Percentiles rank a stretch among this genome's conserved stretches.
phyloP scores from a whole-genome alignment of 2,113 vertebrate species.

The Sapayoa aenigma region DNA sequence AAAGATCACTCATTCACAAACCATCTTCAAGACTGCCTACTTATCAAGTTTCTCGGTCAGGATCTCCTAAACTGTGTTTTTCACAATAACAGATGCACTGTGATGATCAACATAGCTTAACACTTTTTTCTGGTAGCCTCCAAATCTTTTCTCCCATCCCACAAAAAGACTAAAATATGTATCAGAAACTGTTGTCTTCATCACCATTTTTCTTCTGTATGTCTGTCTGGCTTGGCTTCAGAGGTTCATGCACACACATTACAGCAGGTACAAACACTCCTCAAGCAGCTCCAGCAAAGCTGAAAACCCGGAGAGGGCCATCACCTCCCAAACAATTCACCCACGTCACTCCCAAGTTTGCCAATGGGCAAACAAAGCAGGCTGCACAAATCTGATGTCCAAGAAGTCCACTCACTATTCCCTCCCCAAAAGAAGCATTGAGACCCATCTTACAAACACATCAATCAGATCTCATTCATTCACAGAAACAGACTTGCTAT shows the following conservation, averaged over 20 bases:
- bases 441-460: not conserved
- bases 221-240: fast-evolving
- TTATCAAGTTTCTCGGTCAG: not conserved
- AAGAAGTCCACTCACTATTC: not conserved
- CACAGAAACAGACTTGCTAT: not conserved
- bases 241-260: not conserved
- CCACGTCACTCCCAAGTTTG: too few relatives aligned
- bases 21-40: not conserved
- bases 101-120: not conserved
- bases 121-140: not conserved
- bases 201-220: not conserved
- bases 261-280: not conserved
- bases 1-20: not conserved
- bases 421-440: not conserved
- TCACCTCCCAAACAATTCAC: not conserved
- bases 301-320: not conserved
- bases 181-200: not conserved
- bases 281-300: not conserved
- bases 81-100: not conserved
- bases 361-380: not conserved
- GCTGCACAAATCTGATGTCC: not conserved
- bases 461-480: not conserved
- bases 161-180: not conserved
- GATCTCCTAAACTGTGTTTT: not conserved
- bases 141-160: not conserved